Evolutionary conservation across 2,113 vertebrate species (phyloP), one percentile per base, ranked within the genome.

Genomic region (Chrysemys picta): DNA sequence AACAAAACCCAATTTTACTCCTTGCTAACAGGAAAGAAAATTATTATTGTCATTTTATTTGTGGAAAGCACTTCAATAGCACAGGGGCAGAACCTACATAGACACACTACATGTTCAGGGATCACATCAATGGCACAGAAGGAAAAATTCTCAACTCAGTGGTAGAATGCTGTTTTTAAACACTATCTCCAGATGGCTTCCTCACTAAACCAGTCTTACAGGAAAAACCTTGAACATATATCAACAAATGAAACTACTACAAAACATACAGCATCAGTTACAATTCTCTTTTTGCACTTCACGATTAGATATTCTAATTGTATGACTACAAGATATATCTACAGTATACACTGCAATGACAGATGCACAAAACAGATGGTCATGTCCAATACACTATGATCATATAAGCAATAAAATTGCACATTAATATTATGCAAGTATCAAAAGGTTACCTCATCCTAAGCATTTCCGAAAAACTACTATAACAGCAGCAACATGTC

Each of bases 261-360:
- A 69, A 49, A 89, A 8, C 53, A 76, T 8, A 80, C 5, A 45
- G 25, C 4, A 25, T 49, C 86, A 76, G 5, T 27, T 87, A 52
- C 45, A 76, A 27, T 31, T 75, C 93, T 90, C 31, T 91, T 42
- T 80, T 75, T 31, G 25, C 11, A 25, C 9, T 62, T 65, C 13
- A 72, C 38, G 47, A 91, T 3, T 80, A 31, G 11, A 79, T 89
- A 84, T 93, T 89, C n/a, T 29, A 84, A n/a, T n/a, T n/a, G 62
- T 35, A n/a, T 84, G 88, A 96, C 92, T 47, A 24, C 22, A 91
- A 84, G 21, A 35, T 35, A 65, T 65, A 65, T 65, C 62, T 8
- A 42, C 3, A 21, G 47, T 4, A 65, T 0, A 0, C 11, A 91
- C 47, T 7, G 49, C 2, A 50, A 14, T 4, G 22, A 90, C 2